These are phyloP conservation scores for Caranx melampygus DNA, from an alignment of 2,113 vertebrate species.

Conservation along the genomic window DNA sequence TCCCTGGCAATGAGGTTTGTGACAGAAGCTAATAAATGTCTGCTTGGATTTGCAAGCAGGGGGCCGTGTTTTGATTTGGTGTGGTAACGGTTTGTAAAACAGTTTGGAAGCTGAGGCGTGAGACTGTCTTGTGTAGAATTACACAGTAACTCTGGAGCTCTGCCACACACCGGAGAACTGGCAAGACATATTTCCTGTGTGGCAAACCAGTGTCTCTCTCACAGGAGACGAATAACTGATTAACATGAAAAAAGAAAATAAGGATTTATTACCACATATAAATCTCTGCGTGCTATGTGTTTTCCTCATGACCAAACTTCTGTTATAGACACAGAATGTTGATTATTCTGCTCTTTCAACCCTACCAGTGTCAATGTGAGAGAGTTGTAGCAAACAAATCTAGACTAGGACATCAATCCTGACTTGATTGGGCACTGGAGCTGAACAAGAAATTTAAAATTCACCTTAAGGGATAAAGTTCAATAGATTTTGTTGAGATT, in stretches of 20 bases:
- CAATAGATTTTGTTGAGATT: conserved; percentile 31
- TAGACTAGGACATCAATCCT: conserved; percentile 1
- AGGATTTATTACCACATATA: background rate
- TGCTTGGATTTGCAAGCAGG: conserved; percentile 26
- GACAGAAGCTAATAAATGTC: conserved; percentile 44
- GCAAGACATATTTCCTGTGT: conserved; percentile 32
- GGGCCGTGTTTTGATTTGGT: conserved; percentile 38
- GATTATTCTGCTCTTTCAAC: background rate
- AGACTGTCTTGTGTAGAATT: conserved; percentile 31
- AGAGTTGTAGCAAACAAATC: background rate
- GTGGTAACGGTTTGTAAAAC: conserved; percentile 35
- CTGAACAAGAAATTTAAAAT: conserved; percentile 25
- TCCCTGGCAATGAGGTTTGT: conserved; percentile 35
- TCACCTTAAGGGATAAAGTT: conserved; percentile 15
- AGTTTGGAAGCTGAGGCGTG: conserved; percentile 27
- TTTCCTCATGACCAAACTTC: conserved; percentile 7
- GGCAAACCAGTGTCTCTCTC: conserved; percentile 37
- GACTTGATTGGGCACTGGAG: background rate
- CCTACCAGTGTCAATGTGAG: no score
- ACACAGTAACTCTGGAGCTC: conserved; percentile 10
- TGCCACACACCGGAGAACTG: conserved; percentile 23
- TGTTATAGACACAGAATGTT: background rate
- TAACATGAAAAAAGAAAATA: background rate
- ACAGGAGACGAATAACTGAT: conserved; percentile 10
- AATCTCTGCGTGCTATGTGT: background rate